Base-by-base conservation (phyloP, 2,888 invertebrate genomes). In the Apodemia duryi region DNA sequence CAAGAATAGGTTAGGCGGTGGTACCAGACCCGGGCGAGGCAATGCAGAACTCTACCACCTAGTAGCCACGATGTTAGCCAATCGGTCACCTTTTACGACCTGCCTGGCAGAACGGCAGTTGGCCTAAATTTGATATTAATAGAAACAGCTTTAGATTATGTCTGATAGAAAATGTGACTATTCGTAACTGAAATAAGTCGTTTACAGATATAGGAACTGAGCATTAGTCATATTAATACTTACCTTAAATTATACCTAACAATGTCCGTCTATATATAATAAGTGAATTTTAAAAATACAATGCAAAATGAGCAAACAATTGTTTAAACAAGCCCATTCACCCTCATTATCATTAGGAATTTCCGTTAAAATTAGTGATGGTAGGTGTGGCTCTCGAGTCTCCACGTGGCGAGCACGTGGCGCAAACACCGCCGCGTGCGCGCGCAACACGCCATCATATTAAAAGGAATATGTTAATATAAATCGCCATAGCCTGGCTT, bases 401-500 rank as follows among this genome's bases (percentile, higher is more conserved):
- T 76, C 51, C 86, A 75, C 83, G 88, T 83, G 86, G 71, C 77
- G 70, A 35, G 65, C 74, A 73, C 76, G 82, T 81, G 83, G 63
- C 70, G 71, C 78, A 82, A 85, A 83, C 84, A 84, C 68, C 49
- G 77, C 64, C 84, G 80, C 88, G 86, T 85, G 88, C 77, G 79
- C 73, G 72, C 73, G 85, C 88, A 87, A 81, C 78, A 72, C 73
- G 69, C 73, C 67, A 65, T 70, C 70, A 85, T 86, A 89, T 89
- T 89, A 88, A 84, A 85, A 81, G 73, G 78, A 85, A 86, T 85
- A 85, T 82, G 82, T 77, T 84, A 81, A 79, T 80, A 78, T 71
- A 68, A 66, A 62, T 49, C 32, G 43, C 49, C 43, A 29, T 49
- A 13, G 38, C 67, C 70, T 67, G 68, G 64, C 70, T 11, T 73